Base-by-base conservation (phyloP, 2,113 vertebrate genomes). In the Fregata magnificens region DNA sequence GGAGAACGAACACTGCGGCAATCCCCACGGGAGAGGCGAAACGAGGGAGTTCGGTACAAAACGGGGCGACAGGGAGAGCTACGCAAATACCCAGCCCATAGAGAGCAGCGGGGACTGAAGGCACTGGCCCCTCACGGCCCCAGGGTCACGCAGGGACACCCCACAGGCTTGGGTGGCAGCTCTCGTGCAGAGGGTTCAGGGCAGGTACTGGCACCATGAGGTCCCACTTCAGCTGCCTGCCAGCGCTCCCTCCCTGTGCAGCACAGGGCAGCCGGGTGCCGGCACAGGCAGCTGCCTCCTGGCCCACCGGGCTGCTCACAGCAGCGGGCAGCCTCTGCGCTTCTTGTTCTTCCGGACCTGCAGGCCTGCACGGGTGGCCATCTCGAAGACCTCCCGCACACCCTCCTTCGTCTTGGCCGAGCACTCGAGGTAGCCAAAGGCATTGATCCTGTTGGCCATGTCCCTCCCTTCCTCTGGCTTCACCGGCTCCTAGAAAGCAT, bases 351-450 rank as follows among this genome's bases (percentile, higher is more conserved):
- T 99, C 52, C 99, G 99, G 44, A 99, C 99, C 98, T 99, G 99
- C 96, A 99, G 98, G 7, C 99, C 99, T 0, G 99, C 99, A 2
- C 99, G 98, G 32, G 99, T 99, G 92, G 99, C 99, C 99, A 99
- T 99, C 98, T 99, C 99, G 2, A 99, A 99, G 71, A 99, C 99
- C 94, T 99, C 99, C 95, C 99, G 98, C 90, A 99, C 99, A 0
- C 99, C 99, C 7, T 99, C 99, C 97, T 99, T 99, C 16, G 99
- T 99, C 98, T 99, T 99, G 98, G 99, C 99, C 0, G 99, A 99
- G 96, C 99, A 99, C 98, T 99, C 99, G 4, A 99, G 98, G 98
- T 99, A 99, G 81, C 99, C 99, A 20, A 99, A 99, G 90, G 99
- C 99, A 20, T 98, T 98, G 98, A 99, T 99, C 87, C 99, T 98